Evolutionary conservation across 1,140 invertebrate species (phyloP).

Genomic region (Drosophila navojoa): DNA sequence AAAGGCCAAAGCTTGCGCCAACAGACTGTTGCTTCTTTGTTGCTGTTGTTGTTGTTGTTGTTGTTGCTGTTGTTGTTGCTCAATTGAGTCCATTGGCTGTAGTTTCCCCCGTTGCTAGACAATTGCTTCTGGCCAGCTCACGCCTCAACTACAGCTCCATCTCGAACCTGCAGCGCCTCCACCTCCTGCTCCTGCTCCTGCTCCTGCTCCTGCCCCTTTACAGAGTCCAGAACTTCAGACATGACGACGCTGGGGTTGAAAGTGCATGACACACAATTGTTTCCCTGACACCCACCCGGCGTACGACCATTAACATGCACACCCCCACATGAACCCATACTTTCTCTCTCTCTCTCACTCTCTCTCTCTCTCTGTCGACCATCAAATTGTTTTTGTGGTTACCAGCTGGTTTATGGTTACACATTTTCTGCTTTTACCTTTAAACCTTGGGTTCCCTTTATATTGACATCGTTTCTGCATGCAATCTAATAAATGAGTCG

Average conservation of each 20-base stretch:
- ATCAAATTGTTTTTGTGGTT: conserved; percentile 76
- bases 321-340: conserved; percentile 34
- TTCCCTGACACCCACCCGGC: conserved; percentile 25
- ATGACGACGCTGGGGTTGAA: conserved; percentile 63
- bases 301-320: conserved; percentile 60
- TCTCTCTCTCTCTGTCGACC: neutral
- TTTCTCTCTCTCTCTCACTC: too few relatives aligned
- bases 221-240: conserved; percentile 19
- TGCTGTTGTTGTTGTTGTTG: conserved; percentile 21
- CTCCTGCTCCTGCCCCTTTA: neutral
- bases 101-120: conserved; percentile 43
- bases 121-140: conserved; percentile 49
- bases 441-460: conserved; percentile 29
- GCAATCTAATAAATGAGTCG: conserved; percentile 67
- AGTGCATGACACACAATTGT: conserved; percentile 77
- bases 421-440: conserved; percentile 50
- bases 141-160: neutral
- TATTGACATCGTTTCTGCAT: conserved; percentile 62
- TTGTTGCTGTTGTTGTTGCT: conserved; percentile 46
- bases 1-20: conserved; percentile 14
- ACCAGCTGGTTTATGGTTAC: conserved; percentile 70
- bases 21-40: conserved; percentile 68
- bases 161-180: too few relatives aligned
- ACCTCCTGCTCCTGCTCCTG: neutral
- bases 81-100: conserved; percentile 67